These are phyloP conservation scores for Enteromius paludinosus DNA, from an alignment of 2,797 vertebrate genomes.

Conservation along the genomic window DNA sequence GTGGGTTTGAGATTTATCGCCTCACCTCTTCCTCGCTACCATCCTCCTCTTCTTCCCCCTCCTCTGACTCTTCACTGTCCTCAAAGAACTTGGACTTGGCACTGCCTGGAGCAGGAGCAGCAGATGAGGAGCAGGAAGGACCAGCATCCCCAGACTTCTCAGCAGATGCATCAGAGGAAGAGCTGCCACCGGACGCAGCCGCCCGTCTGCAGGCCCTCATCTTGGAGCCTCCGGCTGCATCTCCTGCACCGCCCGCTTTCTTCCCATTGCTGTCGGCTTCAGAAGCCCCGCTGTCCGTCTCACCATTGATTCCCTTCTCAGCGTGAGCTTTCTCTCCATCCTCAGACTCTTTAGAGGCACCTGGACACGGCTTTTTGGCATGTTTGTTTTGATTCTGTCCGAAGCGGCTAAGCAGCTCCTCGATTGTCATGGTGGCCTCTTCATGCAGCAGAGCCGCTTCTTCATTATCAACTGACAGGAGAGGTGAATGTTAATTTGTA, in stretches of 20 bases:
- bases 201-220: constrained; percentile 76
- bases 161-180: constrained; percentile 59
- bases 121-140: constrained; percentile 94
- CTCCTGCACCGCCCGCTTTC: constrained; percentile 62
- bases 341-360: constrained; percentile 71
- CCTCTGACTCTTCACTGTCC: constrained; percentile 96
- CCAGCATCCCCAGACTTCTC: constrained; percentile 88
- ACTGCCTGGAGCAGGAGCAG: constrained; percentile 82
- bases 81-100: constrained; percentile 97
- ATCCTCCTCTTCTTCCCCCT: constrained; percentile 86
- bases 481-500: constrained; percentile 3
- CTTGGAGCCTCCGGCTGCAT: constrained; percentile 67
- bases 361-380: constrained; percentile 76
- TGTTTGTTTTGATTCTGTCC: constrained; percentile 91
- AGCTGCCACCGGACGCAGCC: constrained; percentile 51
- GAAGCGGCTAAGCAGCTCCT: constrained; percentile 94
- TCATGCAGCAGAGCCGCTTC: constrained; percentile 95
- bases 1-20: no score
- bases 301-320: constrained; percentile 83
- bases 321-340: constrained; percentile 69
- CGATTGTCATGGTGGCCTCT: constrained; percentile 98
- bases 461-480: constrained; percentile 90
- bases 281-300: constrained; percentile 77
- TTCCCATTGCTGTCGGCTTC: constrained; percentile 83
- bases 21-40: constrained; percentile 81